A percentile compares a stretch with the other conserved stretches of the same genome.
Conservation (phyloP, 2,797 vertebrate genomes). For the Urocyon cinereoargenteus region DNA sequence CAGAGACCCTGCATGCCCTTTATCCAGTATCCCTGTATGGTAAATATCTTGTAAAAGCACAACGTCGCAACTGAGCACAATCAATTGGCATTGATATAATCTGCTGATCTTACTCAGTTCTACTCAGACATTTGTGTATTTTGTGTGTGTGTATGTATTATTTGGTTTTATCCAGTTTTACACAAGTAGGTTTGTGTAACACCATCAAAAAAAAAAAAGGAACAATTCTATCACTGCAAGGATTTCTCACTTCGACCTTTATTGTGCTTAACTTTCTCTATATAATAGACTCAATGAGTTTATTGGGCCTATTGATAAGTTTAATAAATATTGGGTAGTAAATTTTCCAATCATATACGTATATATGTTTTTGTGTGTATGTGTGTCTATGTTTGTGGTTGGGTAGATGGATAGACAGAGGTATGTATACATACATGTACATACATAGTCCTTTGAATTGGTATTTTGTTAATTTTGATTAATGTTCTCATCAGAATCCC, state of each 20-base stretch:
- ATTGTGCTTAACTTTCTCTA: neutral
- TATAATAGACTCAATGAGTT: neutral
- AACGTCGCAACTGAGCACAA: neutral
- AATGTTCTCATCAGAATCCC: neutral
- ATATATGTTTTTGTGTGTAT: neutral
- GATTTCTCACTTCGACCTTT: neutral
- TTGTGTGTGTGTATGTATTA: neutral
- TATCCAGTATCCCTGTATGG: neutral
- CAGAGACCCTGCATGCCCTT: neutral
- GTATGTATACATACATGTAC: neutral
- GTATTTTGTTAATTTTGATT: neutral
- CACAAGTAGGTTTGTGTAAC: neutral
- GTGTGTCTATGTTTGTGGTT: neutral
- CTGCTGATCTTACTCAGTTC: neutral
- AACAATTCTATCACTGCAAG: neutral
- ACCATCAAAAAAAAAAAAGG: neutral
- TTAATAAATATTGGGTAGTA: neutral
- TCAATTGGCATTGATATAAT: neutral
- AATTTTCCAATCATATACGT: neutral
- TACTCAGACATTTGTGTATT: neutral
- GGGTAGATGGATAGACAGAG: neutral
- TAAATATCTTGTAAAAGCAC: neutral
- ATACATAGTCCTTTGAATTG: neutral
- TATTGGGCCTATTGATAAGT: neutral
- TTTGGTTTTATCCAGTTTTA: neutral